phyloP scores from a whole-genome alignment of 2,888 invertebrate species.

The Notodonta ziczac region DNA sequence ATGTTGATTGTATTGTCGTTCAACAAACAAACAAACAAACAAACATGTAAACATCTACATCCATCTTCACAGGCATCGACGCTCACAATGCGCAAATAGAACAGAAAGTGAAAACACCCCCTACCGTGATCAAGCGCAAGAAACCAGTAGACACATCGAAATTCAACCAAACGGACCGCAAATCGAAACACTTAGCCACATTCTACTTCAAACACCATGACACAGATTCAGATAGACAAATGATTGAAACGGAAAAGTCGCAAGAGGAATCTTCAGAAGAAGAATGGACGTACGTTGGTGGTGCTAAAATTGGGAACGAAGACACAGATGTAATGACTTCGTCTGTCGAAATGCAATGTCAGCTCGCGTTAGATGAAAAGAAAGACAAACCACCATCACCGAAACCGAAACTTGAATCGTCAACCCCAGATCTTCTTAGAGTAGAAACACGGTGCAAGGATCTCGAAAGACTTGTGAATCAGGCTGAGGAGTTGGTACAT shows the following conservation, averaged over 20 bases:
- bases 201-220: constrained; percentile 95
- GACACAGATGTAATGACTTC: constrained; percentile 82
- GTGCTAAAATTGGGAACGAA: constrained; percentile 71
- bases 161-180: constrained; percentile 89
- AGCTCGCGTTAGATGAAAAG: constrained; percentile 67
- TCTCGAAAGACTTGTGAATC: constrained; percentile 90
- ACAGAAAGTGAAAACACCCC: constrained; percentile 68
- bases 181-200: constrained; percentile 92
- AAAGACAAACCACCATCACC: constrained; percentile 61
- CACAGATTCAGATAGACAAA: constrained; percentile 92
- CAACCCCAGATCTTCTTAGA: constrained; percentile 77
- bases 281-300: constrained; percentile 88
- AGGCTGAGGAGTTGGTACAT: constrained; percentile 91
- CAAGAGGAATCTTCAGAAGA: constrained; percentile 80
- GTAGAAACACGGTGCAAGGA: constrained; percentile 84
- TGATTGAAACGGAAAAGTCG: constrained; percentile 77
- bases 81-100: constrained; percentile 53
- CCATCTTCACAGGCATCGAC: constrained; percentile 62
- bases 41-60: constrained; percentile 18
- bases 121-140: constrained; percentile 79
- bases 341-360: constrained; percentile 79
- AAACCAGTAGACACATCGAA: constrained; percentile 84
- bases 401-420: constrained; percentile 68
- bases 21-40: constrained; percentile 25
- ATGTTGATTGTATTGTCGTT: constrained; percentile 37